phyloP scores from a whole-genome alignment of 2,888 invertebrate genomes.

The Euplagia quadripunctaria region DNA sequence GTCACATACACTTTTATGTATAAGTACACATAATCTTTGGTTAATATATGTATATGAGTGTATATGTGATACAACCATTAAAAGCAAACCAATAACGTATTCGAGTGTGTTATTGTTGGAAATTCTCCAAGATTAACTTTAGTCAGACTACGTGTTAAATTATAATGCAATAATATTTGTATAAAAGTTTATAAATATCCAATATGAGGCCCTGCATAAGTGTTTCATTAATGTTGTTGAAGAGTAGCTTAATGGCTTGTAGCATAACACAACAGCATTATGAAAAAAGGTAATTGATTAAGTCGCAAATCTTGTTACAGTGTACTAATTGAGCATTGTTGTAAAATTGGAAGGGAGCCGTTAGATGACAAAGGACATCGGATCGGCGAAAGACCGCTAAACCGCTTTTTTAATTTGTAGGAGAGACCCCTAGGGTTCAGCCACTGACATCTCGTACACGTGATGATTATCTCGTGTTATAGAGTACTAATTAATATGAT shows the following conservation, averaged over 20 bases:
- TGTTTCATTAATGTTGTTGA: neutral
- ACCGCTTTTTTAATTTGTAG: neutral
- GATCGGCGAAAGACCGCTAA: neutral
- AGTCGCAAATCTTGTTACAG: neutral
- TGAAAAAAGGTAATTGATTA: neutral
- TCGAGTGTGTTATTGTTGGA: conserved; percentile 47
- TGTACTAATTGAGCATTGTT: neutral
- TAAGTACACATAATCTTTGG: neutral
- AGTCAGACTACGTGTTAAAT: conserved; percentile 34
- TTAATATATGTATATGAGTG: neutral
- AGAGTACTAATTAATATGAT: neutral
- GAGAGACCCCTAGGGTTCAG: neutral
- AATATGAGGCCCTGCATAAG: neutral
- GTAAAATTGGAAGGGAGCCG: neutral
- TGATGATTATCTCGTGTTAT: neutral
- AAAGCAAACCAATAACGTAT: conserved; percentile 28
- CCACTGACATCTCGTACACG: neutral
- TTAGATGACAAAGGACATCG: neutral
- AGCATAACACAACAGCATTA: neutral
- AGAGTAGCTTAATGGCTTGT: neutral
- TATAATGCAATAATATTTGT: conserved; percentile 28
- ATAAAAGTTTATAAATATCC: conserved; percentile 7
- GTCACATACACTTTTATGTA: neutral
- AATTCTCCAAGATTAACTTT: conserved; percentile 43
- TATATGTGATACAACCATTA: conserved; percentile 20